Base-by-base conservation (phyloP, 2,888 invertebrate genomes). In the Drosophila falleni region DNA sequence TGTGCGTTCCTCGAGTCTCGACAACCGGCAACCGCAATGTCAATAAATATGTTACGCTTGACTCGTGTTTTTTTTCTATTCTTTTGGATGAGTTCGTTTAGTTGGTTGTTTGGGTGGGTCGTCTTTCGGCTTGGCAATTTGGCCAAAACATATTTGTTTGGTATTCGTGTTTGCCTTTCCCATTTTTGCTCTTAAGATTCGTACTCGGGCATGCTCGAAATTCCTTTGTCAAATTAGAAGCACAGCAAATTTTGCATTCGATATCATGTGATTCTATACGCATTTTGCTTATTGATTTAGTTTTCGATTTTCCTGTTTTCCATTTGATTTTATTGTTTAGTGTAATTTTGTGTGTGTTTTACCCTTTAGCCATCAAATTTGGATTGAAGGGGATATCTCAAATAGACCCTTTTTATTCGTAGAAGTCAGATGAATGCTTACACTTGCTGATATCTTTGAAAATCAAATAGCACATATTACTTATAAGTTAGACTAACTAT, bases 11-110 rank as follows among this genome's bases (percentile, higher is more conserved):
- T 29, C 54, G 41, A 55, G 59, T 70, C 41, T 65, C 53, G 59
- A 70, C 75, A 71, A 59, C 54, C 80, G 65, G 66, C 74, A 87
- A 81, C 85, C 85, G 75, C 85, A 87, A 87, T 85, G 85, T 87
- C 87, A 89, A 89, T 89, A 87, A 87, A 87, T 87, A 87, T 89
- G 87, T 89, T 89, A 82, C 89, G 87, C 88, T 79, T 81, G 84
- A 88, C 71, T 87, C 68, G 46, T 47, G 85, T 71, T 78, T 70
- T 87, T 19, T 15, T 9, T 29, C 39, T 39, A 54, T 23, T 15
- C 35, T 61, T 50, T 62, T 55, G 62, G 53, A 23, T 71, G 49
- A 41, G 56, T 49, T 68, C 50, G 56, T 67, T 54, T 66, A 61
- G 60, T 60, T 60, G 61, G 61, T 58, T 50, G 15, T 41, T 63